Percentiles rank a stretch among this genome's conserved stretches.
Evolutionary conservation across 2,797 vertebrate species (phyloP).

Genomic region (Anguilla marmorata): DNA sequence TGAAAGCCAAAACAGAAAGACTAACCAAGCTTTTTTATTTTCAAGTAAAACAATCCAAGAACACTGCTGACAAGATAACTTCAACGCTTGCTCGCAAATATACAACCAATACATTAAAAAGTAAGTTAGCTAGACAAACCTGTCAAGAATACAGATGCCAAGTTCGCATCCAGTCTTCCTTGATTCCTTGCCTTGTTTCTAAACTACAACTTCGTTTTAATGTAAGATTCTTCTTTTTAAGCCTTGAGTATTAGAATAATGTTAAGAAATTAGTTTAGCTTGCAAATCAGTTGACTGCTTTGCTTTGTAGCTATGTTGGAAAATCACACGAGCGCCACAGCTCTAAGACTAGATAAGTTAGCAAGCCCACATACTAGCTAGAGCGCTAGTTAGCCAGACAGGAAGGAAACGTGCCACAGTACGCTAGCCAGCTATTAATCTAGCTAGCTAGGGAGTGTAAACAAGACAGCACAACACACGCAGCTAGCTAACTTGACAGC

Average conservation of each 20-base stretch:
- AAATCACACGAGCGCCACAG: background rate
- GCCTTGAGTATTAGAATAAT: background rate
- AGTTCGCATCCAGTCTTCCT: background rate
- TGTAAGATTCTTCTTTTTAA: no score
- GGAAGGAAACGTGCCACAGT: conserved; percentile 32
- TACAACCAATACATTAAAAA: background rate
- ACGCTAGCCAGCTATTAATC: conserved; percentile 33
- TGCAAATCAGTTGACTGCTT: background rate
- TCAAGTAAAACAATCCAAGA: background rate
- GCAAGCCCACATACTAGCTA: conserved; percentile 27
- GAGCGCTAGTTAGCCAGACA: conserved; percentile 10
- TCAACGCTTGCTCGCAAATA: background rate
- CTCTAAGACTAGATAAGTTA: conserved; percentile 1
- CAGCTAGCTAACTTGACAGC: background rate
- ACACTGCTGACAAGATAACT: background rate
- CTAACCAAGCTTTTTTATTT: background rate
- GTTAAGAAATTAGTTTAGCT: background rate
- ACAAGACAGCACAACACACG: background rate
- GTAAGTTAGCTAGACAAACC: background rate
- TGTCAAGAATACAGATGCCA: background rate
- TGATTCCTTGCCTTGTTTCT: background rate
- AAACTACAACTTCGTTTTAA: background rate
- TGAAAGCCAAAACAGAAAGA: background rate
- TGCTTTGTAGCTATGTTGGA: background rate
- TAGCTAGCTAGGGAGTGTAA: conserved; percentile 47